Evolutionary conservation across 2,888 invertebrate genomes (phyloP).

Genomic region (Leucophenga montana): DNA sequence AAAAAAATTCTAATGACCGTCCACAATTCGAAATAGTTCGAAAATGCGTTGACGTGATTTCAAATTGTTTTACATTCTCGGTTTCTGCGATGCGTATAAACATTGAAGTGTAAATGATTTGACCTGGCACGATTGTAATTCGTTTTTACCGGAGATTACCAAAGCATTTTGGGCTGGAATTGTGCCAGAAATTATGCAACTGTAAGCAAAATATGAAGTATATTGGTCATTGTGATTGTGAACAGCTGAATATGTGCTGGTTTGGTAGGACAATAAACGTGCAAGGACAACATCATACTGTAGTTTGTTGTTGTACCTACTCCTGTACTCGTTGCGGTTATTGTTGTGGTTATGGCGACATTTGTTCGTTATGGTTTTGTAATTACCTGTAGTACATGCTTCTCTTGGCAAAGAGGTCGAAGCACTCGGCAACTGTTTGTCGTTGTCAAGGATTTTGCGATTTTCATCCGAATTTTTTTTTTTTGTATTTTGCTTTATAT

Average conservation of each 20-base stretch:
- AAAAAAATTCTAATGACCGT: conserved; percentile 16
- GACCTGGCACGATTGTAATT: conserved; percentile 18
- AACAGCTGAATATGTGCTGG: background rate
- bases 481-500: background rate
- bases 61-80: background rate
- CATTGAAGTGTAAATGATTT: conserved; percentile 10
- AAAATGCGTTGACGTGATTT: background rate
- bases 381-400: conserved; percentile 52
- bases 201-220: background rate
- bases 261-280: background rate
- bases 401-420: background rate
- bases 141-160: conserved; percentile 14
- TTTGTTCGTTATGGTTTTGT: conserved; percentile 61
- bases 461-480: background rate
- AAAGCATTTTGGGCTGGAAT: background rate
- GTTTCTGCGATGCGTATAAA: conserved; percentile 1
- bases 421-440: background rate
- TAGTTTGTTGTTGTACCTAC: background rate
- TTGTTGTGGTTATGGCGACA: conserved; percentile 50
- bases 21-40: background rate
- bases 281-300: background rate
- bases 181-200: conserved; percentile 21
- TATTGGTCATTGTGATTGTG: conserved; percentile 15
- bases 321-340: background rate
- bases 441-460: conserved; percentile 16